These are phyloP conservation scores for Tribolium freemani DNA, from an alignment of 2,888 invertebrate species.

Conservation along the genomic window DNA sequence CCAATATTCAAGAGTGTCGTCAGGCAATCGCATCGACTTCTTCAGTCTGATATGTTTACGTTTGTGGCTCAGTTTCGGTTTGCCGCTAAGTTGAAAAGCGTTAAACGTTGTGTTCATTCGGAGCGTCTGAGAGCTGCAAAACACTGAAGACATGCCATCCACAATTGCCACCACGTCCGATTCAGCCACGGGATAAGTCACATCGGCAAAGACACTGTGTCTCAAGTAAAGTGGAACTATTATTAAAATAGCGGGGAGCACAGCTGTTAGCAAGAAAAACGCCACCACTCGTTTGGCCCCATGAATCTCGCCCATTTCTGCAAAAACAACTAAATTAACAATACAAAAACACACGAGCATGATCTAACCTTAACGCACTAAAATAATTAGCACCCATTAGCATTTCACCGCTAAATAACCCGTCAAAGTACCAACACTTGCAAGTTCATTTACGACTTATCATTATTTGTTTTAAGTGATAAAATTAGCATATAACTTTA, in stretches of 20 bases:
- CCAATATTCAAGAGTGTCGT: constrained; percentile 91
- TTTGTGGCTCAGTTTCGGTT: constrained; percentile 77
- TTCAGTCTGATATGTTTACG: constrained; percentile 83
- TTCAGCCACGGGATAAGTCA: constrained; percentile 83
- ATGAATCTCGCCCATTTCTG: constrained; percentile 81
- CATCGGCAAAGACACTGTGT: constrained; percentile 83
- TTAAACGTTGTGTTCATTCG: constrained; percentile 80
- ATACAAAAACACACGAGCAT: neutral
- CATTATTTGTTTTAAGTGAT: neutral
- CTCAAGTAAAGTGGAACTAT: constrained; percentile 84
- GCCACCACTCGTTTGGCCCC: constrained; percentile 83
- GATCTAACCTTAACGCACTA: neutral
- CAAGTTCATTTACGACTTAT: too few species aligned
- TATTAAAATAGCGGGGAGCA: constrained; percentile 82
- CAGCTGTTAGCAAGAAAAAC: constrained; percentile 83
- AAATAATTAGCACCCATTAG: constrained; percentile 27
- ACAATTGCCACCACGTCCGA: constrained; percentile 88
- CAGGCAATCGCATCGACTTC: constrained; percentile 86
- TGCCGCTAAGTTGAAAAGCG: constrained; percentile 65
- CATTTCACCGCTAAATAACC: neutral
- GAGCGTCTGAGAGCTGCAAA: constrained; percentile 84
- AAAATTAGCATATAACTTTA: neutral
- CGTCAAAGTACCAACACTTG: neutral
- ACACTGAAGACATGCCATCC: constrained; percentile 86
- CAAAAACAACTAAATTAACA: constrained; percentile 56